Conservation (phyloP, 2,113 vertebrate species). For the Aplodontia rufa region DNA sequence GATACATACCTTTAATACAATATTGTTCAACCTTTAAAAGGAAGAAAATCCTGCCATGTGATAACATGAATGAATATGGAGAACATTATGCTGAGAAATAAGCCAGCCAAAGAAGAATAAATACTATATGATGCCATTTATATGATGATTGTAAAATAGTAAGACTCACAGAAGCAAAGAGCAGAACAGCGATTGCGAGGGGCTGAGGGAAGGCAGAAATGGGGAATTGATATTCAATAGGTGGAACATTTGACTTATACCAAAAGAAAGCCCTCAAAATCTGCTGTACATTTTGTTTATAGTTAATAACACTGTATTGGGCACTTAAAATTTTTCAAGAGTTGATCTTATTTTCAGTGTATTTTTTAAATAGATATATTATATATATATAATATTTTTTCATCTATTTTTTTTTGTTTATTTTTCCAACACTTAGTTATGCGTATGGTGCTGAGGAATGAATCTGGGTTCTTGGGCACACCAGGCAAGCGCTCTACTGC, state of each 20-base stretch:
- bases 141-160: background rate
- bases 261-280: background rate
- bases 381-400: too few species aligned
- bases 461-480: too few species aligned
- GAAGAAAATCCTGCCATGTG: background rate
- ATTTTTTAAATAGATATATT: too few species aligned
- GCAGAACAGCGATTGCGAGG: background rate
- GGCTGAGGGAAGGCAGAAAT: background rate
- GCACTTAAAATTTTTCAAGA: background rate
- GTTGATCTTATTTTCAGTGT: background rate
- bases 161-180: background rate
- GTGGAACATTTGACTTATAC: background rate
- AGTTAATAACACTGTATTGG: background rate
- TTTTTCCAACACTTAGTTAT: too few species aligned
- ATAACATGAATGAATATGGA: background rate
- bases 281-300: background rate
- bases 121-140: background rate
- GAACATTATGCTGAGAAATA: background rate
- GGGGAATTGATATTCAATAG: background rate
- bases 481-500: too few species aligned
- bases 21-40: background rate
- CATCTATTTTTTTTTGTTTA: too few species aligned
- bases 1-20: background rate
- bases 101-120: background rate
- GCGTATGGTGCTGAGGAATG: too few species aligned